Base-by-base conservation (phyloP, 2,888 invertebrate genomes). In the Tolmerus cingulatus region DNA sequence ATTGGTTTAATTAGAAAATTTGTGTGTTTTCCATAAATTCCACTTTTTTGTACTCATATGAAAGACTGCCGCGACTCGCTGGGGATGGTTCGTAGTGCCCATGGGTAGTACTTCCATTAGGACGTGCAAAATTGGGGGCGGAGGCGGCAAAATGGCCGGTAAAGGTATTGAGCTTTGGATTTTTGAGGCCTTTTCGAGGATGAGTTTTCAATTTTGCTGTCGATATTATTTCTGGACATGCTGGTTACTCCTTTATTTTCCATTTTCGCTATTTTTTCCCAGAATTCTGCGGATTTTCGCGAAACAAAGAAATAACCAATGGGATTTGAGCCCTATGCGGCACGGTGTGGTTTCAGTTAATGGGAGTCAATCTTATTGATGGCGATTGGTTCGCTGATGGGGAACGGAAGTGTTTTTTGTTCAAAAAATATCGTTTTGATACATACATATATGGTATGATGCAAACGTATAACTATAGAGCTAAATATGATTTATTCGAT, bases 1-100 rank as follows among this genome's bases (percentile, higher is more conserved):
- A 86, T 86, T 77, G 86, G 86, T 86, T 86, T 86, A 86, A 86
- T 86, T 86, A 86, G 86, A 86, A 86, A 86, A 86, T 86, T 76
- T 86, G 86, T 77, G 77, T 86, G 86, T 86, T 86, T 86, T 77
- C 86, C 86, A 86, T 86, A 86, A 86, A 86, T 86, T 86, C 77
- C 30, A 86, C 37, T 76, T 86, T 86, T 46, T 86, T 86, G 12
- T 55, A 55, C 40, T 77, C 51, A 74, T 85, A 74, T 74, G 74
- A 84, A 74, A 74, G 74, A 46, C 43, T 85, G 46, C 74, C 16
- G 43, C 30, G 85, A n/a, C 74, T n/a, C n/a, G 46, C 40, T 79
- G 19, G 46, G 43, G 78, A 34, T 74, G 34, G 40, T 46, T 46
- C 43, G 16, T 0, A 46, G 43, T 34, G 40, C 5, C 27, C 76